Evolutionary conservation across 1,140 invertebrate genomes (phyloP), one percentile per base, ranked within the genome.

Genomic region (Eubasilissa regina): DNA sequence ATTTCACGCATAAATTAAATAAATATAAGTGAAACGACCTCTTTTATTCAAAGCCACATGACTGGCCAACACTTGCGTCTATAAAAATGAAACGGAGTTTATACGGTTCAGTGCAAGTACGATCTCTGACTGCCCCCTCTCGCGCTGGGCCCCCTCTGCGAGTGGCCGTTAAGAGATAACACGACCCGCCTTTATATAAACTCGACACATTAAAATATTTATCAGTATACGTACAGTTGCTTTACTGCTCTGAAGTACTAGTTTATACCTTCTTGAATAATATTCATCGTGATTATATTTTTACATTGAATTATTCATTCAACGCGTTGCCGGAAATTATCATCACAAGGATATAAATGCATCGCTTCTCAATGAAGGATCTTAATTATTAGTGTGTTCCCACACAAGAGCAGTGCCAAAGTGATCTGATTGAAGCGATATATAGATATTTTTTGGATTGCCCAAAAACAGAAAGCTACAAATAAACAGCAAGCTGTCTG

Each of bases 91-190:
- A 55, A 58, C 35, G 70, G 35, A 56, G 48, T 44, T 44, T 13
- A 4, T 21, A 74, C 53, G 70, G 70, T 74, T 74, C 70, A 74
- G 53, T 74, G 51, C 64, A 35, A 51, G 58, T 56, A 55, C 78
- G 80, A 81, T 81, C 80, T 81, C 60, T 81, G 80, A 81, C 77
- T 53, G 73, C 80, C 80, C 75, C 80, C 80, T 74, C 80, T 79
- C 66, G 74, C 48, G 75, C 17, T 78, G 25, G 55, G 35, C 43
- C n/a, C 6, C 19, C 19, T 9, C 35, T 17, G 51, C 48, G 13
- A 17, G 25, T 51, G 21, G 43, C n/a, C 60, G 45, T 68, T 0
- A 43, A 56, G 21, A 60, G 62, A 74, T 70, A 77, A 72, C 13
- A 55, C 25, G 6, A 75, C 12, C 47, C 10, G 44, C 45, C 4